Evolutionary conservation across 1,140 invertebrate genomes (phyloP).

Genomic region (Ladona fulva): DNA sequence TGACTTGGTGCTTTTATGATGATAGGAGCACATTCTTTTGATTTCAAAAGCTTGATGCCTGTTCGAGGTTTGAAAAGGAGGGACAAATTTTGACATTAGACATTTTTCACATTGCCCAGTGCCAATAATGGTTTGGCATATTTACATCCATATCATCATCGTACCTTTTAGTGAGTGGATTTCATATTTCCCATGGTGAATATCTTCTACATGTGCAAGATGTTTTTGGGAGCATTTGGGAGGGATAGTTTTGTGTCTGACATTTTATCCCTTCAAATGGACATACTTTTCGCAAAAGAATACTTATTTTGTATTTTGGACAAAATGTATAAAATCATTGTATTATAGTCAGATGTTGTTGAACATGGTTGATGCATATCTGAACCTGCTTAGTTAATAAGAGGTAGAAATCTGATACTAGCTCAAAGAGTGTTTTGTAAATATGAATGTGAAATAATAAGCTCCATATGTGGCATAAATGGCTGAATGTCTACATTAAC

Average conservation of each 20-base stretch:
- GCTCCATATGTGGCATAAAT: constrained; percentile 4
- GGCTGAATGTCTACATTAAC: background rate
- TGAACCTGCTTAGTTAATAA: constrained; percentile 7
- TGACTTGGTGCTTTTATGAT: background rate
- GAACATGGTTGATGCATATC: constrained; percentile 9
- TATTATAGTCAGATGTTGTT: constrained; percentile 10
- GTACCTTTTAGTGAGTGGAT: background rate
- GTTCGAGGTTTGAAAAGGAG: background rate
- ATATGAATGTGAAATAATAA: constrained; percentile 5
- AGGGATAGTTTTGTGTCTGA: background rate
- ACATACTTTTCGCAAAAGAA: constrained; percentile 6
- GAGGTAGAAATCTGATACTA: constrained; percentile 6
- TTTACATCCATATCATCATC: background rate
- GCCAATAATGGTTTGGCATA: background rate
- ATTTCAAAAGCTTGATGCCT: background rate
- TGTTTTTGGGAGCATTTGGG: background rate
- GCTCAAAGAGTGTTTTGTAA: constrained; percentile 9
- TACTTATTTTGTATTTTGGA: constrained; percentile 11
- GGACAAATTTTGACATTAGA: background rate
- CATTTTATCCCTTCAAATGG: constrained; percentile 1
- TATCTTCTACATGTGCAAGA: background rate
- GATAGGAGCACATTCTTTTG: background rate
- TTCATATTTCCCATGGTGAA: background rate
- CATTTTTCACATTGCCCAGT: background rate
- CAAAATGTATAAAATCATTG: constrained; percentile 5